Percentiles rank a stretch among this genome's conserved stretches.
phyloP scores from a whole-genome alignment of 2,888 invertebrate genomes.

The Cephus pygmeus region DNA sequence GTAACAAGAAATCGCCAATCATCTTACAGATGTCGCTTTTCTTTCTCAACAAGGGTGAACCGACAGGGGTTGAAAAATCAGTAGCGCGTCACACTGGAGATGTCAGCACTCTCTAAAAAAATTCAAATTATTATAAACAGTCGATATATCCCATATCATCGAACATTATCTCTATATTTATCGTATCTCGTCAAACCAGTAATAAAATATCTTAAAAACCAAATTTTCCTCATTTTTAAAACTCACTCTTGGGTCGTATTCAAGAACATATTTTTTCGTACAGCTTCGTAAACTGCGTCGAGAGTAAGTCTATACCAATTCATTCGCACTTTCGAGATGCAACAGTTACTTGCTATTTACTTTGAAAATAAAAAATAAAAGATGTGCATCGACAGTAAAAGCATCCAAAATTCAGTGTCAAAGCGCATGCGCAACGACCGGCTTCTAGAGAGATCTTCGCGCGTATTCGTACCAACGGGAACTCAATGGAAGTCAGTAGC shows the following conservation, averaged over 20 bases:
- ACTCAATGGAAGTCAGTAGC: neutral
- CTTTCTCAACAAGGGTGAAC: neutral
- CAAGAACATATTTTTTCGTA: neutral
- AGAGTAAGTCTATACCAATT: neutral
- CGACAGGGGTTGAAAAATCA: neutral
- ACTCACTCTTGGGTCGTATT: neutral
- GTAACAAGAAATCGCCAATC: neutral
- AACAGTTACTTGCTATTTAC: neutral
- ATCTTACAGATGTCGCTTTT: neutral
- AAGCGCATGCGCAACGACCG: conserved; percentile 1
- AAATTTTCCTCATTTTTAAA: neutral
- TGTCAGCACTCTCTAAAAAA: neutral
- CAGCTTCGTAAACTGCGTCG: neutral
- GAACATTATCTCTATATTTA: neutral
- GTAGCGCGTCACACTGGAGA: neutral
- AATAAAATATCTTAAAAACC: neutral
- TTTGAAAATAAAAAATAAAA: neutral
- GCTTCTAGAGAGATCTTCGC: conserved; percentile 6
- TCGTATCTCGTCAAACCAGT: neutral
- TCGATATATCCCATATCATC: neutral
- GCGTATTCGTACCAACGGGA: neutral
- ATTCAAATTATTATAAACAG: neutral
- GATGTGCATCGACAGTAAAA: neutral
- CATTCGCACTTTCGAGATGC: neutral
- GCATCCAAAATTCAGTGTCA: neutral